A percentile compares a stretch with the other conserved stretches of the same genome.
Evolutionary conservation across 2,113 vertebrate genomes (phyloP).

Genomic region (Labeo rohita): DNA sequence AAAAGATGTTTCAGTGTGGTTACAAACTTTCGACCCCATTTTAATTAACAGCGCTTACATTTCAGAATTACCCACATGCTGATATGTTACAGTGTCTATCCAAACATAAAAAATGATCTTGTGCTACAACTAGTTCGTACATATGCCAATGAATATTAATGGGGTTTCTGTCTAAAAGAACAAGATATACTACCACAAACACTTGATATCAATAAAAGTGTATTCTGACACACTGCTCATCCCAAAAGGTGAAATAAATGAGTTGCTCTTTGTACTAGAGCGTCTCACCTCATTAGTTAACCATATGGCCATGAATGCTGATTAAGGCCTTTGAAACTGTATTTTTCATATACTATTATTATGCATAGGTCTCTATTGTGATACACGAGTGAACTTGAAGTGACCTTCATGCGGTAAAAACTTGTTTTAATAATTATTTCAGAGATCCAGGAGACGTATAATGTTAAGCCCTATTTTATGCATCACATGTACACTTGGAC

Average conservation of each 20-base stretch:
- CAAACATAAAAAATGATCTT: neutral
- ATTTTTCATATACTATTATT: neutral
- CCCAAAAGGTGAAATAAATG: neutral
- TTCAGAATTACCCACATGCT: neutral
- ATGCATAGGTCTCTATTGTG: neutral
- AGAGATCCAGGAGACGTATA: neutral
- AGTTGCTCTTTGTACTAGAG: neutral
- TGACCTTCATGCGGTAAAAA: neutral
- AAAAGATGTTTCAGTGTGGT: too few relatives aligned
- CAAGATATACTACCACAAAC: neutral
- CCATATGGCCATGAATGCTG: neutral
- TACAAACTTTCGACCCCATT: neutral
- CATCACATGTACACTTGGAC: neutral
- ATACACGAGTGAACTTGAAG: neutral
- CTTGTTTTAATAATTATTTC: neutral
- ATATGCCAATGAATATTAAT: constrained; percentile 7
- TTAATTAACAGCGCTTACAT: neutral
- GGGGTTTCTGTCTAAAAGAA: neutral
- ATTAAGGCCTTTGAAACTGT: neutral
- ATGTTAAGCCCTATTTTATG: neutral
- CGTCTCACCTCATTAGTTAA: neutral
- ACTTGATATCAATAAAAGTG: neutral
- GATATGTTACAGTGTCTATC: neutral
- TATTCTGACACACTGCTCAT: constrained; percentile 14
- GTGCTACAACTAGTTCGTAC: neutral